Conservation (phyloP, 2,113 vertebrate genomes). For the Archilochus colubris region DNA sequence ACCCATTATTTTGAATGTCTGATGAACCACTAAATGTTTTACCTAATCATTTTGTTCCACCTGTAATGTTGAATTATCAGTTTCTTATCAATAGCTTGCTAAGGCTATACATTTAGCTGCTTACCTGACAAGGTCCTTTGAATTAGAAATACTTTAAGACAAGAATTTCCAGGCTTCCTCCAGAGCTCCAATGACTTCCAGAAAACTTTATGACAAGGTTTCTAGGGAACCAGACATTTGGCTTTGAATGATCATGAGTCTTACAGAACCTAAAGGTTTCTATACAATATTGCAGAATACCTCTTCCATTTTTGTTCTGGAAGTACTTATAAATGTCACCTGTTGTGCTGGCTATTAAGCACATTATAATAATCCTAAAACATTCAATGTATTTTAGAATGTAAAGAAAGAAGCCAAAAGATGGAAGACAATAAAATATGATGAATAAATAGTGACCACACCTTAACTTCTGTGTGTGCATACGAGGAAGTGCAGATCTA, state of each 20-base stretch:
- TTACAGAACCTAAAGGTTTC: not conserved
- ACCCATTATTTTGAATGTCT: not conserved
- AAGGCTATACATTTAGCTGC: not conserved
- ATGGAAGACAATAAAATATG: not conserved
- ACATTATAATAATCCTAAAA: not conserved
- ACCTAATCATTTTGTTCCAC: not conserved
- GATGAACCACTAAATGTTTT: conserved; percentile 3
- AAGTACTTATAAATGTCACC: not conserved
- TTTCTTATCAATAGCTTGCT: not conserved
- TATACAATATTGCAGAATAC: not conserved
- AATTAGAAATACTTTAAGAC: not conserved
- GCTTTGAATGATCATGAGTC: not conserved
- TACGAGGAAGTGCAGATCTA: not conserved
- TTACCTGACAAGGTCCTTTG: not conserved
- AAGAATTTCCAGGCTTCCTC: not conserved
- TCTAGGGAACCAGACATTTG: not conserved
- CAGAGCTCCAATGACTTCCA: too few relatives aligned
- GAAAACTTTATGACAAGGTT: too few relatives aligned
- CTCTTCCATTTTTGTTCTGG: not conserved
- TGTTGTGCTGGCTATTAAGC: not conserved
- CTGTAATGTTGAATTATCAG: not conserved
- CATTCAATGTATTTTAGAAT: not conserved
- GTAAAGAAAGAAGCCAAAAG: not conserved
- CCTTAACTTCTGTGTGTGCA: not conserved
- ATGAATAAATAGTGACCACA: not conserved